Conservation (phyloP, 1,140 invertebrate species). For the Leptinotarsa texana region DNA sequence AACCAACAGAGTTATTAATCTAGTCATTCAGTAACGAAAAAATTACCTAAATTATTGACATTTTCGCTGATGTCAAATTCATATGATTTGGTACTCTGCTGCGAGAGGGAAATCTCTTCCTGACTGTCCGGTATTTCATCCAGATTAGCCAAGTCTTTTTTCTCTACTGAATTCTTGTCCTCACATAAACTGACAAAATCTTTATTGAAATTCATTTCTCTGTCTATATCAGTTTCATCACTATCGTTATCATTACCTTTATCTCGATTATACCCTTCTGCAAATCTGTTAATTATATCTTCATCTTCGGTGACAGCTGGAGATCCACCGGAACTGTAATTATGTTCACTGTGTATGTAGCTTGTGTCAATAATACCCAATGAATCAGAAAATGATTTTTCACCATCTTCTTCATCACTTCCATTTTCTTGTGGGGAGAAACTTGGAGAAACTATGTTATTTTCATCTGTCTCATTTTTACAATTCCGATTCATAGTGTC, state of each 20-base stretch:
- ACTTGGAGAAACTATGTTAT: background rate
- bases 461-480: background rate
- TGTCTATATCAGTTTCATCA: constrained; percentile 11
- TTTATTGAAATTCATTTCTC: background rate
- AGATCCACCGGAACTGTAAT: background rate
- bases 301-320: background rate
- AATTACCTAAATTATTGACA: constrained; percentile 6
- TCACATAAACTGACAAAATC: background rate
- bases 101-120: background rate
- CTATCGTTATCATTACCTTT: constrained; percentile 1
- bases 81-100: background rate
- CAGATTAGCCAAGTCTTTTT: background rate
- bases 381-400: background rate
- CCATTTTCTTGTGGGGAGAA: background rate
- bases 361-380: too few species aligned
- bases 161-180: background rate
- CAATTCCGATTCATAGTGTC: background rate
- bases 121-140: background rate
- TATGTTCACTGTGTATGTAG: background rate
- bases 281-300: background rate
- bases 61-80: constrained; percentile 16
- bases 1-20: background rate
- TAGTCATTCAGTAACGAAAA: constrained; percentile 1
- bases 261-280: background rate
- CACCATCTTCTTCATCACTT: background rate